Evolutionary conservation across 2,888 invertebrate genomes (phyloP), one percentile per base, ranked within the genome.

Genomic region (Allacma fusca): DNA sequence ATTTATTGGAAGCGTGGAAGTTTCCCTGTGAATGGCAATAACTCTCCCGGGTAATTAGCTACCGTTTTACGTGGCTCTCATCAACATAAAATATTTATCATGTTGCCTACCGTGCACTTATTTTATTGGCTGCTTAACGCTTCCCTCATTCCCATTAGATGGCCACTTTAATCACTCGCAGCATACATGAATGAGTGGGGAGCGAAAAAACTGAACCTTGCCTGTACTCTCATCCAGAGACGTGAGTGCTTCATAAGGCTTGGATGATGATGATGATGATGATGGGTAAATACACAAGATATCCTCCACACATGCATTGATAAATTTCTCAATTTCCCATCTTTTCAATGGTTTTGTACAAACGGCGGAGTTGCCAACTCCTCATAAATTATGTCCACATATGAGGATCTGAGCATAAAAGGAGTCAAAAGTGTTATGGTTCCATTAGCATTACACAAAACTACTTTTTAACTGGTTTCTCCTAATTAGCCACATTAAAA

Each of bases 11-110:
- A n/a, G 29, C 29, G 5, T 28, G 29, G 50, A 44, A 28, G 71
- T 71, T 50, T 50, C 26, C 7, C 40, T 13, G 5, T 40, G 7
- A 23, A 62, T 62, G 62, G 62, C 68, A 76, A 80, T 80, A 80
- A 80, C 72, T 80, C 80, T 80, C 74, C 72, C 78, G 77, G 76
- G 78, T 78, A 78, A 80, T 78, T 80, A 80, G 76, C 76, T 76
- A 67, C 78, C 78, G 75, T 62, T 73, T 71, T 69, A 78, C 78
- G 76, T 72, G 44, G 68, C 78, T 69, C 73, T 80, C 76, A 80
- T 80, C 78, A 78, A 75, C 76, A 70, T 64, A 62, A 59, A 62
- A 62, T 73, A 73, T 73, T 73, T 59, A 57, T 62, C 21, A 62
- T 62, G 1, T 21, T 72, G 40, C 72, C 26, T 26, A 24, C 59